Conservation (phyloP, 2,113 vertebrate genomes). For the Macrotis lagotis region DNA sequence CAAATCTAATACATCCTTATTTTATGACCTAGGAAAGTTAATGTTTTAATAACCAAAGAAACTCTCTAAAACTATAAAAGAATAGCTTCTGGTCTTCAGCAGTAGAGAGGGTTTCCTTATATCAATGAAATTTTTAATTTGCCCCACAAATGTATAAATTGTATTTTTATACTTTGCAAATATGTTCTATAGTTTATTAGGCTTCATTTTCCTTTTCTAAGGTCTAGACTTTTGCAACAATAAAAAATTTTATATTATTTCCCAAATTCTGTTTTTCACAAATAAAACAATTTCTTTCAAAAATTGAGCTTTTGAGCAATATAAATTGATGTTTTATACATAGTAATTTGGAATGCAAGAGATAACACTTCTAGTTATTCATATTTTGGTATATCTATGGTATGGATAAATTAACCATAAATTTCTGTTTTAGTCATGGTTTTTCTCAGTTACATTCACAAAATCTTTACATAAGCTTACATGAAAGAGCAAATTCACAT, state of each 20-base stretch:
- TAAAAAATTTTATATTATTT: background rate
- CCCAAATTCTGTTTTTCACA: background rate
- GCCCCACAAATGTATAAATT: background rate
- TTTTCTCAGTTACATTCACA: background rate
- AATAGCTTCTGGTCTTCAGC: background rate
- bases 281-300: background rate
- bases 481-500: background rate
- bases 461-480: background rate
- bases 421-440: background rate
- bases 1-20: background rate
- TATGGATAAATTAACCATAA: background rate
- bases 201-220: background rate
- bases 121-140: background rate
- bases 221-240: background rate
- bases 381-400: background rate
- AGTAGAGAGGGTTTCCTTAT: background rate
- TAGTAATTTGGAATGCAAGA: conserved; percentile 4
- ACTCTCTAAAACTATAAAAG: background rate
- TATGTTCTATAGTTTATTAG: background rate
- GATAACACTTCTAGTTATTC: background rate
- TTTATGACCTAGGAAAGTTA: background rate
- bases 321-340: background rate
- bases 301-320: background rate
- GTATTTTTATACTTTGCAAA: background rate
- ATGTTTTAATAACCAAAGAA: background rate